Evolutionary conservation across 2,888 invertebrate species (phyloP).

Genomic region (Gerosis bhagava): DNA sequence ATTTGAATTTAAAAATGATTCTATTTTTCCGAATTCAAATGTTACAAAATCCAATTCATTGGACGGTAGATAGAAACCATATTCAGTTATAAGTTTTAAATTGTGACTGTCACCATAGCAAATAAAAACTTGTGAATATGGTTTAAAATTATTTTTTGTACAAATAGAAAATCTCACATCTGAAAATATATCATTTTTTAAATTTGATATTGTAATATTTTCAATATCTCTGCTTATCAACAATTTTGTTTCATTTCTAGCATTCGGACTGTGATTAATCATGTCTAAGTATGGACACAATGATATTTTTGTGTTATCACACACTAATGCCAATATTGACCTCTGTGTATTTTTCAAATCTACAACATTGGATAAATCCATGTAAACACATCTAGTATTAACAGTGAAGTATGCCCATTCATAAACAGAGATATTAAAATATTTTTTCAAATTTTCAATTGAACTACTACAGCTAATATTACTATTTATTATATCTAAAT

Average conservation of each 20-base stretch:
- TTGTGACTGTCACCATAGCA: constrained; percentile 94
- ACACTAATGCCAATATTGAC: constrained; percentile 63
- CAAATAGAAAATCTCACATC: constrained; percentile 71
- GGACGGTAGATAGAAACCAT: constrained; percentile 90
- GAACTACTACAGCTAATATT: constrained; percentile 53
- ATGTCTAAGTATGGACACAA: constrained; percentile 95
- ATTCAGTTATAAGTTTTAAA: constrained; percentile 90
- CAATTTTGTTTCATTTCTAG: constrained; percentile 78
- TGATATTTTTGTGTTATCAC: constrained; percentile 86
- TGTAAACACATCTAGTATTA: constrained; percentile 92
- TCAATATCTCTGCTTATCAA: constrained; percentile 55
- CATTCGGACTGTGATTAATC: constrained; percentile 90
- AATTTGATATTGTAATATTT: constrained; percentile 49
- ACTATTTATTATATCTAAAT: constrained; percentile 66
- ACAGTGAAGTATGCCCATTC: constrained; percentile 93
- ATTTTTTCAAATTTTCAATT: constrained; percentile 61
- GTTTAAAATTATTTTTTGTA: constrained; percentile 77
- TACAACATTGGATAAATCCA: constrained; percentile 76
- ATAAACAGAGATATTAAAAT: constrained; percentile 80
- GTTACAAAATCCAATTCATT: constrained; percentile 87
- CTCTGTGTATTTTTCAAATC: constrained; percentile 67
- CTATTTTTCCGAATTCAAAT: constrained; percentile 81
- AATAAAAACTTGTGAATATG: constrained; percentile 91
- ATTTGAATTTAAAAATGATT: constrained; percentile 57
- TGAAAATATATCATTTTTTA: constrained; percentile 58